Evolutionary conservation across 2,888 invertebrate genomes (phyloP).

Genomic region (Daptonema setosum): DNA sequence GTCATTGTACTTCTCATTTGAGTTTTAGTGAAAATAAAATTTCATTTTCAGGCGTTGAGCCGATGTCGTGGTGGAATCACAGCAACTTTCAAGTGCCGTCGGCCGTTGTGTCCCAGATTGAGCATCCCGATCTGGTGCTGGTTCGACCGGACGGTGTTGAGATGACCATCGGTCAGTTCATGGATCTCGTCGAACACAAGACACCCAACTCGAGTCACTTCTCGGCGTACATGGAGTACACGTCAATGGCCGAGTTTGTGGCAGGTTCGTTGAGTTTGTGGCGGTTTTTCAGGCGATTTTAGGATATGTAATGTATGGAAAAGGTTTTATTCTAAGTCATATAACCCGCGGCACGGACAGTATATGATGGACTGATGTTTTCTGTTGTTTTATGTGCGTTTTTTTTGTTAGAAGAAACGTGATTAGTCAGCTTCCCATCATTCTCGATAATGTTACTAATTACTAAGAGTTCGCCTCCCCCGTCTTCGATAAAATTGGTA

Average conservation of each 20-base stretch:
- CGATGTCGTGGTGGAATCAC: conserved; percentile 20
- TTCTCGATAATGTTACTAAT: too few relatives aligned
- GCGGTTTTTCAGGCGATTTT: too few relatives aligned
- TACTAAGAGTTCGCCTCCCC: too few relatives aligned
- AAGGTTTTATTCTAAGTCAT: too few relatives aligned
- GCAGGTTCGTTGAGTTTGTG: neutral
- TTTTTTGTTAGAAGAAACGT: too few relatives aligned
- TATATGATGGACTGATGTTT: too few relatives aligned
- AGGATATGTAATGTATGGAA: too few relatives aligned
- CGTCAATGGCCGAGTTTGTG: conserved; percentile 23
- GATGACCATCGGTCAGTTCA: conserved; percentile 24
- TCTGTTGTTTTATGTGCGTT: too few relatives aligned
- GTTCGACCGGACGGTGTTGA: conserved; percentile 25
- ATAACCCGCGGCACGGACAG: too few relatives aligned
- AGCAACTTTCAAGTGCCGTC: conserved; percentile 13
- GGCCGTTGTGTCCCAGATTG: conserved; percentile 17
- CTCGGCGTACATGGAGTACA: conserved; percentile 28
- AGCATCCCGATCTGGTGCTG: conserved; percentile 26
- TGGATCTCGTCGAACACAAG: conserved; percentile 21
- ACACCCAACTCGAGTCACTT: conserved; percentile 13
- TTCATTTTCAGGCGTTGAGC: conserved; percentile 23
- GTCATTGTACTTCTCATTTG: too few relatives aligned
- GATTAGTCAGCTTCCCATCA: too few relatives aligned
- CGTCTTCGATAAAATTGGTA: too few relatives aligned
- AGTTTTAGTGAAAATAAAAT: neutral